A percentile compares a stretch with the other conserved stretches of the same genome.
Evolutionary conservation across 2,888 invertebrate species (phyloP).

Genomic region (Pachydiplax longipennis): DNA sequence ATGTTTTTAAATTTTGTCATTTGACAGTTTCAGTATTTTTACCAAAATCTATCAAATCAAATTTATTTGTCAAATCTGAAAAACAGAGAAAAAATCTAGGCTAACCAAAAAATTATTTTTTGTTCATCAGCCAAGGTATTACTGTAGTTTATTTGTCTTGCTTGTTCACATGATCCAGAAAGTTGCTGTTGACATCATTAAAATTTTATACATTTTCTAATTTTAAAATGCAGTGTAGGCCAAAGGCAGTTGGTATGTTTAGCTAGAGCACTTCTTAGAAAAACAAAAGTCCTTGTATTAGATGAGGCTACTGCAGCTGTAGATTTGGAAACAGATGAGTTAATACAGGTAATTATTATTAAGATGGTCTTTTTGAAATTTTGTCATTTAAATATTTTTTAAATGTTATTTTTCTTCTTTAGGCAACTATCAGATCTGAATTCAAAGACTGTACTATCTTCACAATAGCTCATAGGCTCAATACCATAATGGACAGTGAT

Average conservation of each 20-base stretch:
- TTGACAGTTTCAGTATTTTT: no score
- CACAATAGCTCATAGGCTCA: conserved; percentile 91
- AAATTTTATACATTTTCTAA: conserved; percentile 51
- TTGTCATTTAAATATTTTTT: background rate
- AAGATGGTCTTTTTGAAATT: background rate
- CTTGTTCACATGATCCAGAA: background rate
- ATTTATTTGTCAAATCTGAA: no score
- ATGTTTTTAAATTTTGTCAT: no score
- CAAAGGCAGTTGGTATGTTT: conserved; percentile 64
- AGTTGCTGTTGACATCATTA: background rate
- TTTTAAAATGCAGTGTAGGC: conserved; percentile 58
- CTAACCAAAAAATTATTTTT: no score
- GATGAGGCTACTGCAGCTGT: conserved; percentile 65
- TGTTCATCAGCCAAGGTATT: no score
- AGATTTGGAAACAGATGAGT: conserved; percentile 64
- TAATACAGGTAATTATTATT: conserved; percentile 58
- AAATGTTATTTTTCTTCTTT: conserved; percentile 53
- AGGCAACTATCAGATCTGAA: conserved; percentile 87
- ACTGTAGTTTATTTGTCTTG: background rate
- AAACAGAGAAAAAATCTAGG: no score
- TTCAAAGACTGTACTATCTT: conserved; percentile 88
- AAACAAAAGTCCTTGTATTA: conserved; percentile 62
- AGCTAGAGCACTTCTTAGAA: conserved; percentile 61
- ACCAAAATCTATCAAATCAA: no score
- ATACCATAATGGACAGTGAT: conserved; percentile 91